Percentiles rank a stretch among this genome's conserved stretches.
These are phyloP conservation scores for Cydia fagiglandana DNA, from an alignment of 1,140 invertebrate species.

Conservation along the genomic window DNA sequence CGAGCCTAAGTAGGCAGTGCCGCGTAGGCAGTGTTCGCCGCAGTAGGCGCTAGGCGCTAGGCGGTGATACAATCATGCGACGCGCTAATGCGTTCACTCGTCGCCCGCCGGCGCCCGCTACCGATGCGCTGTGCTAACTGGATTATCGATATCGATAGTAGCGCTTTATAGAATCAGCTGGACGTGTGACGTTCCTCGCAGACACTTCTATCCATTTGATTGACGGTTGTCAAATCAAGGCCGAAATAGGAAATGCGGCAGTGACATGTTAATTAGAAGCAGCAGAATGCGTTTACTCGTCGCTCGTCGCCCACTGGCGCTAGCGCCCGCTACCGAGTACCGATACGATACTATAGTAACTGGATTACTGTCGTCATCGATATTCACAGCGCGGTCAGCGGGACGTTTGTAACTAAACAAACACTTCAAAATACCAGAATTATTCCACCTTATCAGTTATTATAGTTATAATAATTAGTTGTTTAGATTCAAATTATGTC, in stretches of 20 bases:
- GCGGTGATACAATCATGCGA: constrained; percentile 22
- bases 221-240: no score
- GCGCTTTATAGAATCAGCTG: no score
- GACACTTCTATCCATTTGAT: no score
- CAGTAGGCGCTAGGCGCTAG: neutral
- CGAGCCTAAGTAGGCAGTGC: neutral
- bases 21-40: neutral
- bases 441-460: no score
- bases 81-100: constrained; percentile 20
- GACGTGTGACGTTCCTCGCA: no score
- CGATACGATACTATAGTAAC: neutral
- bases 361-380: neutral
- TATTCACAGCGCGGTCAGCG: neutral
- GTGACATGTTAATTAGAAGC: neutral
- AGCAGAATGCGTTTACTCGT: neutral
- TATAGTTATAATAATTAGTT: no score
- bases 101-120: neutral
- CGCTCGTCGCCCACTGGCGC: no score
- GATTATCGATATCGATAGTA: constrained; percentile 16
- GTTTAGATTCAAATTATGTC: no score
- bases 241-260: no score
- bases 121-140: neutral
- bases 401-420: no score
- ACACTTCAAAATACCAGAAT: no score
- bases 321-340: no score